These are phyloP conservation scores for Tiliacea citrago DNA, from an alignment of 2,888 invertebrate genomes.

Conservation along the genomic window DNA sequence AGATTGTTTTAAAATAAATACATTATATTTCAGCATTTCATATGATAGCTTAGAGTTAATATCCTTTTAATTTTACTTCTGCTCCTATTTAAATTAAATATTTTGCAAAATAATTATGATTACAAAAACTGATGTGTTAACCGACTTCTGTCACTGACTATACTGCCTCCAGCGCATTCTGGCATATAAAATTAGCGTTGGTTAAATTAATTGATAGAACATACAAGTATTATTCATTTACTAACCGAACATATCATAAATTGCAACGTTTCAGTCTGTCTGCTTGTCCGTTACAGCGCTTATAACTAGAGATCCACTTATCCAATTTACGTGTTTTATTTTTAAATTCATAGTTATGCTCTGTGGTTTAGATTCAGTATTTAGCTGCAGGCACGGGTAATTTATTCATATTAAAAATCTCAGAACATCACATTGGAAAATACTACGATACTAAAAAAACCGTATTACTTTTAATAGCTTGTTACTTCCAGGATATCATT, in stretches of 20 bases:
- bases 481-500: constrained; percentile 15
- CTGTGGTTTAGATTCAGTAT: background rate
- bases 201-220: background rate
- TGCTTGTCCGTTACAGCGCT: background rate
- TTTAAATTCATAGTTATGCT: constrained; percentile 5
- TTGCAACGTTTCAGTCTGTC: background rate
- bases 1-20: too few relatives aligned
- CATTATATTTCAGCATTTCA: background rate
- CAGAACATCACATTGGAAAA: constrained; percentile 2
- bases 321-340: background rate
- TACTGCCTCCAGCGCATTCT: background rate
- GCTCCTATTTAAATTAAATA: background rate
- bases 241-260: background rate
- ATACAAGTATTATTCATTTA: background rate
- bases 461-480: constrained; percentile 15
- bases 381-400: background rate
- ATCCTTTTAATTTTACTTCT: background rate
- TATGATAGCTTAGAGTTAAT: background rate
- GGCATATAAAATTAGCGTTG: background rate
- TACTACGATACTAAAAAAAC: constrained; percentile 5
- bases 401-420: constrained; percentile 4
- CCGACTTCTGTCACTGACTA: too few relatives aligned
- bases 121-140: background rate
- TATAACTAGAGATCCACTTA: constrained; percentile 18
- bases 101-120: background rate